phyloP scores from a whole-genome alignment of 2,113 vertebrate genomes.

The Podarcis raffonei region DNA sequence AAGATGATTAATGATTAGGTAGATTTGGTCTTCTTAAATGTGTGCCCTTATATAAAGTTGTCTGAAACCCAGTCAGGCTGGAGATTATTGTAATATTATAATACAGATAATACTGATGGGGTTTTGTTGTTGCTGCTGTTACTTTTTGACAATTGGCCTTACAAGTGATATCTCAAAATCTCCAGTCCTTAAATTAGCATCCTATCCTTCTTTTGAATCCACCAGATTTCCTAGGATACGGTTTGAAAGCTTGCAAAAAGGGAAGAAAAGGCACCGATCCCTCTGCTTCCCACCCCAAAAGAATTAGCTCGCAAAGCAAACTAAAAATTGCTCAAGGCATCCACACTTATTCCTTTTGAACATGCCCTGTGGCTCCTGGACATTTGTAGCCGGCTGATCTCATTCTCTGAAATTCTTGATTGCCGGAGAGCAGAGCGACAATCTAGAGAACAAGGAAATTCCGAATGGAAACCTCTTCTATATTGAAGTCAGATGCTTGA shows the following conservation, averaged over 20 bases:
- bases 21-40: no score
- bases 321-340: background rate
- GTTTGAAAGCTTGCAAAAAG: background rate
- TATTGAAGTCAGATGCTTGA: background rate
- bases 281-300: background rate
- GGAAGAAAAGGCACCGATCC: background rate
- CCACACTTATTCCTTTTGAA: background rate
- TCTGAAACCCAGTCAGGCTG: no score
- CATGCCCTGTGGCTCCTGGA: background rate
- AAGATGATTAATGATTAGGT: no score
- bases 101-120: no score
- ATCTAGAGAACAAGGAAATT: background rate
- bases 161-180: no score
- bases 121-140: no score
- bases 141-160: no score
- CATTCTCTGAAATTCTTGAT: background rate
- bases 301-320: background rate
- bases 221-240: background rate
- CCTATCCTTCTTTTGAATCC: background rate
- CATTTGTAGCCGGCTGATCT: fast-evolving
- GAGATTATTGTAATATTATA: no score
- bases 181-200: no score
- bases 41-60: no score
- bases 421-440: background rate
- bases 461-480: fast-evolving